Conservation (phyloP, 2,888 invertebrate genomes). For the Papilio demoleus region DNA sequence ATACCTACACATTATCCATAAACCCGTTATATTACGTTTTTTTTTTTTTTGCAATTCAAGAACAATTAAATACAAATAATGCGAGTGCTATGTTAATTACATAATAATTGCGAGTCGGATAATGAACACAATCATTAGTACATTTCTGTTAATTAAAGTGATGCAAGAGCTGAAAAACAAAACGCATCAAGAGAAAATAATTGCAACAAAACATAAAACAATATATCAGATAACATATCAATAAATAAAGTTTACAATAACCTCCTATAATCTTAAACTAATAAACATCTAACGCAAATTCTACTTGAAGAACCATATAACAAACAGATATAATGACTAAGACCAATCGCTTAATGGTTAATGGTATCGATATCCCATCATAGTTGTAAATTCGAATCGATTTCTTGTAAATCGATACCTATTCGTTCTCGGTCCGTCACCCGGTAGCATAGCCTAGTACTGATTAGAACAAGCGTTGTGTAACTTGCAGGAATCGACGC, state of each 20-base stretch:
- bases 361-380: neutral
- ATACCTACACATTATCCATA: too few species aligned
- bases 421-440: conserved; percentile 28
- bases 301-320: too few species aligned
- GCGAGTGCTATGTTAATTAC: conserved; percentile 9
- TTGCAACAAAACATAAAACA: conserved; percentile 8
- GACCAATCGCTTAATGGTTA: too few species aligned
- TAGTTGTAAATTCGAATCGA: too few species aligned
- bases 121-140: conserved; percentile 19
- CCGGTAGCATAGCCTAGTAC: conserved; percentile 26
- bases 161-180: conserved; percentile 5
- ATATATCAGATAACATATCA: neutral
- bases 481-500: conserved; percentile 21
- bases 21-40: too few species aligned
- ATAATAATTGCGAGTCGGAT: conserved; percentile 12
- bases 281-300: too few species aligned
- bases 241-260: too few species aligned
- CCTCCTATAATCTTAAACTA: too few species aligned
- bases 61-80: conserved; percentile 15
- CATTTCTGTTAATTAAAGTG: conserved; percentile 18
- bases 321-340: too few species aligned
- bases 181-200: conserved; percentile 6
- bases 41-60: conserved; percentile 17
- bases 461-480: conserved; percentile 30
- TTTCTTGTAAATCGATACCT: conserved; percentile 45